These are phyloP conservation scores for Scolopax bukidnonensis DNA, from an alignment of 2,797 vertebrate species.

Conservation along the genomic window DNA sequence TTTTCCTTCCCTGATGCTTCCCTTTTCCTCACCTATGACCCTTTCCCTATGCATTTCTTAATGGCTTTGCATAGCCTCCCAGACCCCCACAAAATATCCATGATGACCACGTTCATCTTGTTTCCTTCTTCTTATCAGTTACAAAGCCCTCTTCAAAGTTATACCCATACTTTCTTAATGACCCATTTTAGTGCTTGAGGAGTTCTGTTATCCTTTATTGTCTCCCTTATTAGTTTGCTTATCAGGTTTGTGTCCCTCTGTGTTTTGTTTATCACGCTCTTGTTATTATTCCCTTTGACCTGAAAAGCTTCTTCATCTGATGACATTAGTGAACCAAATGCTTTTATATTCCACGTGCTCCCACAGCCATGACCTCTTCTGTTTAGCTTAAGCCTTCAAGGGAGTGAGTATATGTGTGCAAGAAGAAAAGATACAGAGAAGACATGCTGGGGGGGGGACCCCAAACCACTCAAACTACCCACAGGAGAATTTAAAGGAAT, in stretches of 20 bases:
- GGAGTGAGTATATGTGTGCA: background rate
- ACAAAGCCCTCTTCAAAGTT: background rate
- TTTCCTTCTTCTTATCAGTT: background rate
- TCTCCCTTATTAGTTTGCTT: background rate
- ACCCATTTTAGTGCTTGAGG: background rate
- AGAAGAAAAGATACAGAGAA: background rate
- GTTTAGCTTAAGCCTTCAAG: background rate
- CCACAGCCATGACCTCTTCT: background rate
- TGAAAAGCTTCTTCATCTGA: background rate
- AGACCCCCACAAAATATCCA: background rate
- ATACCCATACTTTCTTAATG: background rate
- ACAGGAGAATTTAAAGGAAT: background rate
- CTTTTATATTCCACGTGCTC: background rate
- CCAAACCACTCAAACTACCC: background rate
- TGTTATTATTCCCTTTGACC: background rate
- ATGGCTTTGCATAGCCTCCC: fast-evolving
- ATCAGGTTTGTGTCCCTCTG: background rate
- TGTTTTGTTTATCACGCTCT: background rate
- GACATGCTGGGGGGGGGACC: too few species aligned
- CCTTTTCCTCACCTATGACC: background rate
- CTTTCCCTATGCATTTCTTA: background rate
- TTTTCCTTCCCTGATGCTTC: background rate
- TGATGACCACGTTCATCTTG: background rate
- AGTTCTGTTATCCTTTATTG: background rate
- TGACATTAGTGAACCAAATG: background rate